Conservation (phyloP, 1,140 invertebrate species). For the Bursaphelenchus mucronatus region DNA sequence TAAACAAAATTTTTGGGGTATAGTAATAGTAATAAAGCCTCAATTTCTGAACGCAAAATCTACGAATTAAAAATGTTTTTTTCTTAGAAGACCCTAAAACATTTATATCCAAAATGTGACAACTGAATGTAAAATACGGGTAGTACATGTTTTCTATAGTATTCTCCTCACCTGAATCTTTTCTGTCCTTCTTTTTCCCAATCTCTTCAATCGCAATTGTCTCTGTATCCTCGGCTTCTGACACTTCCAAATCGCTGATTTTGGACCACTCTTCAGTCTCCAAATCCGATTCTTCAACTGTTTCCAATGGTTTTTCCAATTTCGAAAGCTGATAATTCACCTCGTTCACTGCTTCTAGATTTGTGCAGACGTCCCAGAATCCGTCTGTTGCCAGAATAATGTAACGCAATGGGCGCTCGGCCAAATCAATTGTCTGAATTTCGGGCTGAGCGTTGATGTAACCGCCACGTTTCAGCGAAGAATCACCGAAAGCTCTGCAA, state of each 20-base stretch:
- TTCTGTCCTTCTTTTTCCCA: neutral
- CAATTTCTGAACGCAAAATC: too few relatives aligned
- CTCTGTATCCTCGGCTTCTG: too few relatives aligned
- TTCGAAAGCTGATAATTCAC: constrained; percentile 17
- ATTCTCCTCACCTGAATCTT: neutral
- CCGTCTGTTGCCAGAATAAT: constrained; percentile 88
- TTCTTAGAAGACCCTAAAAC: too few relatives aligned
- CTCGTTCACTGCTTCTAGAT: constrained; percentile 74
- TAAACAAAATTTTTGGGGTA: too few relatives aligned
- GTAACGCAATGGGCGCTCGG: constrained; percentile 74
- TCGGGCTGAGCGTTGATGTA: constrained; percentile 90
- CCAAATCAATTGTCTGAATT: constrained; percentile 80
- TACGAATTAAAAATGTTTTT: too few relatives aligned
- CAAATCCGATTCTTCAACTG: neutral
- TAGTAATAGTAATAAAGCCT: too few relatives aligned
- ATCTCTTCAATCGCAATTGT: neutral
- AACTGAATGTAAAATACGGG: too few relatives aligned
- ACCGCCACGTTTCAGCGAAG: constrained; percentile 86
- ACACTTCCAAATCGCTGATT: too few relatives aligned
- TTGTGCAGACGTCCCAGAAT: constrained; percentile 87
- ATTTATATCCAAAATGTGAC: too few relatives aligned
- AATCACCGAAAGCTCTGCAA: constrained; percentile 72
- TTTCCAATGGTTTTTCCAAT: neutral
- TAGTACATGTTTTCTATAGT: too few relatives aligned
- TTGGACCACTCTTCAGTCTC: neutral